Conservation (phyloP, 2,888 invertebrate genomes). For the Campopleginae sp. region DNA sequence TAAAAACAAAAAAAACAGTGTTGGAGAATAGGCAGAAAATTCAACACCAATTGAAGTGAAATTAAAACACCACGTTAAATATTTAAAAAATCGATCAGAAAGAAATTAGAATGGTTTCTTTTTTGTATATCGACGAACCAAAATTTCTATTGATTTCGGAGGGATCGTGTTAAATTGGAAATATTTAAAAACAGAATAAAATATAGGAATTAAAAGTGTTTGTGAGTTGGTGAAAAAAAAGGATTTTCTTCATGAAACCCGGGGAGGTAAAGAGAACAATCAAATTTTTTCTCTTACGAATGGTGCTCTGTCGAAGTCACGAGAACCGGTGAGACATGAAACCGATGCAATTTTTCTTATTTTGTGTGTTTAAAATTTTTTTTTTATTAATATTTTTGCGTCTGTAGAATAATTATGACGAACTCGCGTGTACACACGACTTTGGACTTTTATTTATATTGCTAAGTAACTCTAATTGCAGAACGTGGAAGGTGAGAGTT, state of each 20-base stretch:
- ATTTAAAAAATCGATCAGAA: not conserved
- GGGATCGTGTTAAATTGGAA: not conserved
- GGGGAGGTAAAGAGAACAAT: slow-evolving; percentile 74
- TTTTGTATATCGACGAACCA: not conserved
- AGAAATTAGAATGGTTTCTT: no score
- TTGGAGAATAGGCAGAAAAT: not conserved
- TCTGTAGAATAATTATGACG: slow-evolving; percentile 38
- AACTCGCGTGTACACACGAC: slow-evolving; percentile 6
- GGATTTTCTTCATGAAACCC: slow-evolving; percentile 77
- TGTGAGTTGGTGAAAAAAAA: slow-evolving; percentile 17
- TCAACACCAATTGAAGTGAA: not conserved
- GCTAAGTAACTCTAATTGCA: slow-evolving; percentile 63
- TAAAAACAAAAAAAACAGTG: not conserved
- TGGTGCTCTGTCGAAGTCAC: slow-evolving; percentile 76
- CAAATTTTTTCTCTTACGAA: slow-evolving; percentile 77
- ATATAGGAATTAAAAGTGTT: slow-evolving; percentile 25
- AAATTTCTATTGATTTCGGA: not conserved
- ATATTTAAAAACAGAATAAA: not conserved
- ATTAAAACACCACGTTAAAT: not conserved
- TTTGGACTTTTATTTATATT: slow-evolving; percentile 27
- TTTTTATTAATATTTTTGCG: slow-evolving; percentile 3
- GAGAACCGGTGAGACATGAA: slow-evolving; percentile 74
- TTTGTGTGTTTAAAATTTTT: slow-evolving; percentile 12
- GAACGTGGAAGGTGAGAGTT: slow-evolving; percentile 28
- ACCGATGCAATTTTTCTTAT: not conserved